These are phyloP conservation scores for Vidua macroura DNA, from an alignment of 2,113 vertebrate species.

Conservation along the genomic window DNA sequence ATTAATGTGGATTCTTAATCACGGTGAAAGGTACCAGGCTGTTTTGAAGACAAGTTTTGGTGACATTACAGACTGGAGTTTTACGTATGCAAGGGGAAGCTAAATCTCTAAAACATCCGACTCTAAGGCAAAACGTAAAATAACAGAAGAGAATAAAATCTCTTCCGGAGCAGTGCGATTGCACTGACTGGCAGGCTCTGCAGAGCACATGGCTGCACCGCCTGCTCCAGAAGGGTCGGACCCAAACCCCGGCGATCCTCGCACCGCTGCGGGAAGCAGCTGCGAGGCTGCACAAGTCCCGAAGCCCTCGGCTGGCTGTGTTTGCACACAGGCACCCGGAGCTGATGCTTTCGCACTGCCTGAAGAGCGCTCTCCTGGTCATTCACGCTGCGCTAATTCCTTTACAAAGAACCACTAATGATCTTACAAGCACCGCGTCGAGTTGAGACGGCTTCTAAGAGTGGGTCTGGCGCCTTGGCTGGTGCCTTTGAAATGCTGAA, in stretches of 20 bases:
- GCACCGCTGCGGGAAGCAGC: background rate
- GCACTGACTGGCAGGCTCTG: background rate
- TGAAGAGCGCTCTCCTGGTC: background rate
- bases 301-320: background rate
- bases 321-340: background rate
- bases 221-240: background rate
- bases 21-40: background rate
- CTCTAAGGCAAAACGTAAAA: background rate
- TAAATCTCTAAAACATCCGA: background rate
- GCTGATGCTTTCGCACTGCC: background rate
- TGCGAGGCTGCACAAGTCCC: too few relatives aligned
- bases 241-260: fast-evolving
- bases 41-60: background rate
- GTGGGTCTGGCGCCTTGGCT: background rate
- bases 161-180: background rate
- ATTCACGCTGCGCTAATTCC: background rate
- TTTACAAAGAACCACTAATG: background rate
- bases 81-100: background rate
- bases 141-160: background rate
- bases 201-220: background rate
- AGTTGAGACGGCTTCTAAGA: background rate
- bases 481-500: background rate
- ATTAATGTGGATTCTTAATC: background rate
- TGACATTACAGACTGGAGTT: background rate
- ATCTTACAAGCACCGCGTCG: background rate